A percentile compares a stretch with the other conserved stretches of the same genome.
Evolutionary conservation across 2,797 vertebrate species (phyloP).

Genomic region (Urosaurus nigricauda): DNA sequence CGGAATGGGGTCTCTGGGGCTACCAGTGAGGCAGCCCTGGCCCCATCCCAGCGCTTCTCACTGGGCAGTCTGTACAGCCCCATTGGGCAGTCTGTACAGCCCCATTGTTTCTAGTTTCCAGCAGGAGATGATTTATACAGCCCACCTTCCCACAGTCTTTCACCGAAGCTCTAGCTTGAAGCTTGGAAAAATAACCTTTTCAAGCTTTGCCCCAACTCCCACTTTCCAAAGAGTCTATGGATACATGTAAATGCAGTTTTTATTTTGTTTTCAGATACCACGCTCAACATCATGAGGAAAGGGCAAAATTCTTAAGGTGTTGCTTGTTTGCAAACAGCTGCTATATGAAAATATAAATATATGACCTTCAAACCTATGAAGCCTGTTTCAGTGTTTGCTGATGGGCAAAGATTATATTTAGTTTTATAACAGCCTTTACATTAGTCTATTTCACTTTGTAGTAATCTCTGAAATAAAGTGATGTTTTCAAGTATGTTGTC

Average conservation of each 20-base stretch:
- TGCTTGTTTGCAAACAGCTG: background rate
- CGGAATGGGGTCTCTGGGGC: too few relatives aligned
- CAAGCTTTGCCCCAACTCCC: too few relatives aligned
- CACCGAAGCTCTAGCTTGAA: accelerated
- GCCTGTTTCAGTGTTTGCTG: background rate
- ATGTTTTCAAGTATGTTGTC: background rate
- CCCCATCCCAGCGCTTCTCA: too few relatives aligned
- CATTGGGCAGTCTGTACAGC: too few relatives aligned
- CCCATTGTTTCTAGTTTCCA: background rate
- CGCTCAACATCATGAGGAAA: background rate
- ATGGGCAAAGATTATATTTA: background rate
- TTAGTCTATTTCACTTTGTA: background rate
- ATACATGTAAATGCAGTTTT: background rate
- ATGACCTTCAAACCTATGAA: background rate
- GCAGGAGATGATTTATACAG: background rate
- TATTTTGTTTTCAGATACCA: background rate
- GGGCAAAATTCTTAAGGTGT: background rate
- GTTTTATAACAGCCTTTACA: background rate
- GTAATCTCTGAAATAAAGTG: background rate
- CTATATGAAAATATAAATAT: background rate
- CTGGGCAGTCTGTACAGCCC: too few relatives aligned
- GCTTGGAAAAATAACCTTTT: too few relatives aligned
- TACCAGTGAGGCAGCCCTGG: too few relatives aligned
- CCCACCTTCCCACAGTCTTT: background rate
- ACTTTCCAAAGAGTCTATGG: background rate